Evolutionary conservation across 2,888 invertebrate genomes (phyloP).

Genomic region (Tethea ocularis): DNA sequence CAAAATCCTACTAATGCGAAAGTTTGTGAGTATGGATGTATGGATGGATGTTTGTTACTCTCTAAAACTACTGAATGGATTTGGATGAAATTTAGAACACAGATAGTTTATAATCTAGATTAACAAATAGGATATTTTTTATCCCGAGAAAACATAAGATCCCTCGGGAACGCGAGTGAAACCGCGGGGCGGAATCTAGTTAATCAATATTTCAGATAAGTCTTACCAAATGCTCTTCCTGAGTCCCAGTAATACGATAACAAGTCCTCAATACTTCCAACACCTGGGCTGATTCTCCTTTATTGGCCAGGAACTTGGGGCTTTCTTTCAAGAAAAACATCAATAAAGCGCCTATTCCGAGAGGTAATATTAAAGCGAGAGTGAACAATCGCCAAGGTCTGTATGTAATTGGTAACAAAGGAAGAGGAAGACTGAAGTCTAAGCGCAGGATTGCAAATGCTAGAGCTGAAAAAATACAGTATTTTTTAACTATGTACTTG

Average conservation of each 20-base stretch:
- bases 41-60: too few species aligned
- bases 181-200: too few species aligned
- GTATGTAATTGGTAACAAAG: constrained; percentile 67
- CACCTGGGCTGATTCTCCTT: constrained; percentile 80
- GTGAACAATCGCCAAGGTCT: constrained; percentile 88
- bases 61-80: too few species aligned
- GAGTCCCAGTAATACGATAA: constrained; percentile 22
- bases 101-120: too few species aligned
- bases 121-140: too few species aligned
- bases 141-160: too few species aligned
- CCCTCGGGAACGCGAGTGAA: too few species aligned
- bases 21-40: too few species aligned
- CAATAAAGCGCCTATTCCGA: constrained; percentile 75
- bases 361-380: constrained; percentile 46
- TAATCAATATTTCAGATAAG: not conserved
- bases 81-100: too few species aligned
- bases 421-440: constrained; percentile 47
- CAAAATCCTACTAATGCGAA: too few species aligned
- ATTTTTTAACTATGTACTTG: too few species aligned
- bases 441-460: constrained; percentile 85
- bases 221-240: constrained; percentile 19
- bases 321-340: constrained; percentile 85
- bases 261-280: constrained; percentile 46
- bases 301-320: constrained; percentile 86
- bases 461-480: constrained; percentile 59